Percentiles rank a stretch among this genome's conserved stretches.
Evolutionary conservation across 2,797 vertebrate species (phyloP).

Genomic region (Parotocinclus haroldoi): DNA sequence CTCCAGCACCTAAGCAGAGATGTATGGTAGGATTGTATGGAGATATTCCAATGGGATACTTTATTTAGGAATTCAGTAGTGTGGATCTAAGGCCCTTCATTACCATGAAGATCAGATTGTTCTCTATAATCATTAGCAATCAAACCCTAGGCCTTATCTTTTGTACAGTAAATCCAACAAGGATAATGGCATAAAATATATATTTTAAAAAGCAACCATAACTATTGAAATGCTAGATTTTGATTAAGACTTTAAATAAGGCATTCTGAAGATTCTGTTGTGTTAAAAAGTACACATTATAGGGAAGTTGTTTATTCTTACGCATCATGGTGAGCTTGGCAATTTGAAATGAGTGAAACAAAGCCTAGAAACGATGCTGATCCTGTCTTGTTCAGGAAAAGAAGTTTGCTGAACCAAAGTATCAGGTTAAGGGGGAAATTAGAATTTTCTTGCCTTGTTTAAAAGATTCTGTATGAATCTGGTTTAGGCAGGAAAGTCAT

Average conservation of each 20-base stretch:
- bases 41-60: slow-evolving; percentile 85
- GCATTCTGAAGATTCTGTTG: slow-evolving; percentile 86
- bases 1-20: slow-evolving; percentile 84
- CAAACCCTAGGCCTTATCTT: slow-evolving; percentile 99
- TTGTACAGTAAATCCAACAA: slow-evolving; percentile 95
- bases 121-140: slow-evolving; percentile 98
- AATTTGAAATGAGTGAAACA: slow-evolving; percentile 58
- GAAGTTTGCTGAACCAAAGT: slow-evolving; percentile 78
- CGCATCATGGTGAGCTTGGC: slow-evolving; percentile 82
- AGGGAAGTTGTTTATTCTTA: slow-evolving; percentile 82
- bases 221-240: slow-evolving; percentile 76
- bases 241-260: slow-evolving; percentile 82
- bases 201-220: slow-evolving; percentile 95
- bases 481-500: slow-evolving; percentile 53
- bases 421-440: slow-evolving; percentile 63
- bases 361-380: slow-evolving; percentile 76
- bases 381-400: slow-evolving; percentile 74
- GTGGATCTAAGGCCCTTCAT: slow-evolving; percentile 78
- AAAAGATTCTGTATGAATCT: slow-evolving; percentile 66
- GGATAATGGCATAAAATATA: slow-evolving; percentile 95
- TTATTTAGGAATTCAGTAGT: slow-evolving; percentile 78
- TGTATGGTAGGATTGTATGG: slow-evolving; percentile 50
- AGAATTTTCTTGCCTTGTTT: slow-evolving; percentile 81
- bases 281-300: slow-evolving; percentile 54
- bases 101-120: slow-evolving; percentile 88